phyloP scores from a whole-genome alignment of 1,140 invertebrate species.

The Drosophila lacertosa region DNA sequence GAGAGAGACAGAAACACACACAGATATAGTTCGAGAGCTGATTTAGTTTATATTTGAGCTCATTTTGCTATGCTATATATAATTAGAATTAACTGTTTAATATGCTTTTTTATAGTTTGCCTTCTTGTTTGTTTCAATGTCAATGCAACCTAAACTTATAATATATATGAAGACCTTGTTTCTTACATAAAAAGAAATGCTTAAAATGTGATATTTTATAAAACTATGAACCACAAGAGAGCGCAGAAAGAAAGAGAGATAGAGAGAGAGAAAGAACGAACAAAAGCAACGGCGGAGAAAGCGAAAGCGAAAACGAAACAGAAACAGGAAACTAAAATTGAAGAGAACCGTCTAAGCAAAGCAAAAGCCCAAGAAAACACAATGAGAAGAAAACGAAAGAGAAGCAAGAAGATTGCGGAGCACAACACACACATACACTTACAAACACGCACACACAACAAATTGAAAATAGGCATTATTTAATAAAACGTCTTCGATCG shows the following conservation, averaged over 20 bases:
- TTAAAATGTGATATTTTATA: slow-evolving; percentile 84
- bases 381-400: slow-evolving; percentile 17
- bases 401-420: slow-evolving; percentile 1
- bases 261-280: slow-evolving; percentile 12
- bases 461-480: slow-evolving; percentile 21
- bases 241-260: slow-evolving; percentile 21
- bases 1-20: slow-evolving; percentile 5
- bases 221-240: slow-evolving; percentile 59
- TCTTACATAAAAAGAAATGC: slow-evolving; percentile 65
- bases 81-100: slow-evolving; percentile 16
- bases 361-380: slow-evolving; percentile 17
- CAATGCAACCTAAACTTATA: slow-evolving; percentile 26
- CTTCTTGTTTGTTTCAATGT: slow-evolving; percentile 1
- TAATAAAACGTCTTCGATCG: slow-evolving; percentile 2
- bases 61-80: slow-evolving; percentile 27
- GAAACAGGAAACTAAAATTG: slow-evolving; percentile 4
- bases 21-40: slow-evolving; percentile 23
- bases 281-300: slow-evolving; percentile 32
- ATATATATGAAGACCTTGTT: slow-evolving; percentile 21
- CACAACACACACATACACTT: slow-evolving; percentile 3
- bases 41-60: slow-evolving; percentile 21
- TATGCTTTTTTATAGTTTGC: neutral
- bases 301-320: slow-evolving; percentile 29
- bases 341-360: slow-evolving; percentile 25
- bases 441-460: slow-evolving; percentile 9